Conservation (phyloP, 1,140 invertebrate genomes). For the Magallana angulata region DNA sequence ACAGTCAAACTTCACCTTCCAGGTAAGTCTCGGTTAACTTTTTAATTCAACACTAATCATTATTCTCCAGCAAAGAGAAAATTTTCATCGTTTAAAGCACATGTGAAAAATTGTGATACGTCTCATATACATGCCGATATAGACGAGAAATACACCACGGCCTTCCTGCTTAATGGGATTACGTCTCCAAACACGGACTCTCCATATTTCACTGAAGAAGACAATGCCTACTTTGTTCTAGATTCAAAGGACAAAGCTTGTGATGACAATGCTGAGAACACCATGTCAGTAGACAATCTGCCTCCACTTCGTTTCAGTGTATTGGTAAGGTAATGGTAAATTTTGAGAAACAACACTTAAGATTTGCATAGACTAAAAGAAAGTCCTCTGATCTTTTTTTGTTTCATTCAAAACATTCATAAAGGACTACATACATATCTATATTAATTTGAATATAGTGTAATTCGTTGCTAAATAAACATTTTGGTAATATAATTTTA, state of each 20-base stretch:
- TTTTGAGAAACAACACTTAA: no score
- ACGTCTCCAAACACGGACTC: not conserved
- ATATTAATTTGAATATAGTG: no score
- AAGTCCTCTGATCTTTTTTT: no score
- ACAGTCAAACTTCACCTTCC: no score
- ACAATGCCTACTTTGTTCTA: not conserved
- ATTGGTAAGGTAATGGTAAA: not conserved
- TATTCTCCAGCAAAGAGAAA: not conserved
- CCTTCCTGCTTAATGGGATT: no score
- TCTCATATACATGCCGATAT: not conserved
- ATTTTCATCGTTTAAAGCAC: not conserved
- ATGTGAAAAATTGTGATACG: not conserved
- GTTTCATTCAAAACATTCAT: no score
- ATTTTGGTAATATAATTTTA: no score
- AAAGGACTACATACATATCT: no score
- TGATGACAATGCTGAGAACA: not conserved
- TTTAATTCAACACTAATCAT: not conserved
- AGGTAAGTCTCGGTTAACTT: no score
- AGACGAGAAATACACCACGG: not conserved
- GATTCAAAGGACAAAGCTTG: not conserved
- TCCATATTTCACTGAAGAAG: not conserved
- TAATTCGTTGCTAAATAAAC: no score
- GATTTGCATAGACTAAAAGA: no score
- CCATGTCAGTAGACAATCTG: not conserved
- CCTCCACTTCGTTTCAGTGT: not conserved